Evolutionary conservation across 2,888 invertebrate genomes (phyloP).

Genomic region (Entomobrya proxima): DNA sequence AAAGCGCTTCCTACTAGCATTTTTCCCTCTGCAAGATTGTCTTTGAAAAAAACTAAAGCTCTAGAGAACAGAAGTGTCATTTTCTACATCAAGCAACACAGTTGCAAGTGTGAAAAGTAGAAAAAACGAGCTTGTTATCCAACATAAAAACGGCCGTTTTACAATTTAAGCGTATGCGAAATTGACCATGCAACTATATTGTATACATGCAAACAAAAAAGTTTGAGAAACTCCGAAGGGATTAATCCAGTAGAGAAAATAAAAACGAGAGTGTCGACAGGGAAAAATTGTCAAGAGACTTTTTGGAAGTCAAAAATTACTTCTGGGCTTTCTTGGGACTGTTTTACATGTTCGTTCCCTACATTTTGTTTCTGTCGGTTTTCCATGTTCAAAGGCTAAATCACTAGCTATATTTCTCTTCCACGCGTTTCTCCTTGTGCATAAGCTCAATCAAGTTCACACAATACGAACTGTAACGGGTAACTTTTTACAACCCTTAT

Average conservation of each 20-base stretch:
- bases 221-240: conserved; percentile 40
- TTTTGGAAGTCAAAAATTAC: conserved; percentile 52
- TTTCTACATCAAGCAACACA: too few relatives aligned
- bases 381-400: neutral
- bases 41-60: neutral
- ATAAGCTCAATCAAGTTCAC: too few relatives aligned
- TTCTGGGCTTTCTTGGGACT: conserved; percentile 30
- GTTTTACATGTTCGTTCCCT: neutral
- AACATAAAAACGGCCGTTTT: neutral
- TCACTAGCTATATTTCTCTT: neutral
- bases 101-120: too few relatives aligned
- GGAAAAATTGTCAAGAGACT: conserved; percentile 47
- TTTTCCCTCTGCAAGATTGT: neutral
- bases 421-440: too few relatives aligned
- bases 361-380: neutral
- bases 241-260: conserved; percentile 61
- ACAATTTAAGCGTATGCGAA: neutral
- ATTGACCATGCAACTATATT: neutral
- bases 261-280: conserved; percentile 56
- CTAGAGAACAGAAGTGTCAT: too few relatives aligned
- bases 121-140: too few relatives aligned
- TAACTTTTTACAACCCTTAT: too few relatives aligned
- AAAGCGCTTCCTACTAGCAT: neutral
- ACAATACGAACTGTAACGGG: too few relatives aligned
- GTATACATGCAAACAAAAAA: neutral